Conservation (phyloP, 2,888 invertebrate species). For the Volucella inanis region DNA sequence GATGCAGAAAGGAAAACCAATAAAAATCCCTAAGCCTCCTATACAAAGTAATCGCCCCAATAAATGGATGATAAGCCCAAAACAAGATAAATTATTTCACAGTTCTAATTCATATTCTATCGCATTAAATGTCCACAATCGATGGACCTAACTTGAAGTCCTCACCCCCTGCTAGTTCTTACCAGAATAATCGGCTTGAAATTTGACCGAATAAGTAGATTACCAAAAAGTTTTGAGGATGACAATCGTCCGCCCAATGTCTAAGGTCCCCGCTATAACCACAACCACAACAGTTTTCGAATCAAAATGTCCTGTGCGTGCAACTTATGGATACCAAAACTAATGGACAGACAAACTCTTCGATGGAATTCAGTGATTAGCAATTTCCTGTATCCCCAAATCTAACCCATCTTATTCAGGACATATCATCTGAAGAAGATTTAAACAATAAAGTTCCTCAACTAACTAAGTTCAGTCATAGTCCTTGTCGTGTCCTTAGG, state of each 20-base stretch:
- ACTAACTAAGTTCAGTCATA: slow-evolving; percentile 29
- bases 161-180: not conserved
- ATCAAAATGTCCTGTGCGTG: slow-evolving; percentile 15
- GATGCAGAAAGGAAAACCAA: too few relatives aligned
- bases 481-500: slow-evolving; percentile 2
- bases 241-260: not conserved
- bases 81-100: slow-evolving; percentile 61
- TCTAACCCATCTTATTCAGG: not conserved
- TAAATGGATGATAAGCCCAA: slow-evolving; percentile 57
- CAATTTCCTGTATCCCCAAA: slow-evolving; percentile 12
- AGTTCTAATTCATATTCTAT: slow-evolving; percentile 49
- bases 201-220: slow-evolving; percentile 70
- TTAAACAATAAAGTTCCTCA: slow-evolving; percentile 48
- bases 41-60: slow-evolving; percentile 49
- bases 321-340: not conserved
- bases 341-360: slow-evolving; percentile 40
- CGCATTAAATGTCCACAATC: slow-evolving; percentile 58
- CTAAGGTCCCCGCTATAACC: not conserved
- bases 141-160: slow-evolving; percentile 12
- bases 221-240: slow-evolving; percentile 41
- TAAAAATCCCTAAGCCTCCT: not conserved
- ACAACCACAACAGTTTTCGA: not conserved
- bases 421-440: slow-evolving; percentile 27
- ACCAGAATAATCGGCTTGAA: slow-evolving; percentile 63
- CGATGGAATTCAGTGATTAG: slow-evolving; percentile 48